These are phyloP conservation scores for Limnephilus marmoratus DNA, from an alignment of 2,888 invertebrate species.

Conservation along the genomic window DNA sequence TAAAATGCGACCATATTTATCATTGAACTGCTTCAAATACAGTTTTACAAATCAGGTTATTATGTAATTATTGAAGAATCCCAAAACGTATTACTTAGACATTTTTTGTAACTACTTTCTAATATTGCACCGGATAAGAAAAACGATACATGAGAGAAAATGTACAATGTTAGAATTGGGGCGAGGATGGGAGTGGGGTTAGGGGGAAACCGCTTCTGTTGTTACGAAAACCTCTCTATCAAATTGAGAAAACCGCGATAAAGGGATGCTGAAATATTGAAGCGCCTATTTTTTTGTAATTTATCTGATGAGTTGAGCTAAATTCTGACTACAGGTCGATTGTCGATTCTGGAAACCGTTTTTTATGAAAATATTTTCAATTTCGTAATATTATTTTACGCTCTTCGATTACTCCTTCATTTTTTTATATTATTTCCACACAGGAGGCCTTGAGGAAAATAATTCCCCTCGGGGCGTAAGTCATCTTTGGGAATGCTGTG, in stretches of 20 bases:
- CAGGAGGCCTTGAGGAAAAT: background rate
- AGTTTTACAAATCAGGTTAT: background rate
- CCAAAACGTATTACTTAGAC: background rate
- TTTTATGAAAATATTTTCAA: background rate
- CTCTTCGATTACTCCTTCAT: background rate
- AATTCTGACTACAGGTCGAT: background rate
- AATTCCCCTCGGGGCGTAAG: too few relatives aligned
- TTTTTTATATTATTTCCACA: background rate
- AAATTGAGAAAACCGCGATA: background rate
- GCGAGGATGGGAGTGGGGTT: background rate
- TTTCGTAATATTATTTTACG: background rate
- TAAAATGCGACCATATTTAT: background rate
- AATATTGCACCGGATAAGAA: background rate
- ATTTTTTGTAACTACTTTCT: background rate
- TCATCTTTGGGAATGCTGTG: too few relatives aligned
- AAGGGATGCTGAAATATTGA: background rate
- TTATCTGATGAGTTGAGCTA: background rate
- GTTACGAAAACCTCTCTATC: background rate
- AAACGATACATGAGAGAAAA: background rate
- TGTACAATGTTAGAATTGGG: background rate
- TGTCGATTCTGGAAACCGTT: background rate
- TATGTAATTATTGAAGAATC: background rate
- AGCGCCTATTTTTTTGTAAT: background rate
- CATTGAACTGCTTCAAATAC: background rate
- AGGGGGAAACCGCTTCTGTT: background rate